Conservation (phyloP, 1,140 invertebrate species). For the Stegodyphus mimosarum region DNA sequence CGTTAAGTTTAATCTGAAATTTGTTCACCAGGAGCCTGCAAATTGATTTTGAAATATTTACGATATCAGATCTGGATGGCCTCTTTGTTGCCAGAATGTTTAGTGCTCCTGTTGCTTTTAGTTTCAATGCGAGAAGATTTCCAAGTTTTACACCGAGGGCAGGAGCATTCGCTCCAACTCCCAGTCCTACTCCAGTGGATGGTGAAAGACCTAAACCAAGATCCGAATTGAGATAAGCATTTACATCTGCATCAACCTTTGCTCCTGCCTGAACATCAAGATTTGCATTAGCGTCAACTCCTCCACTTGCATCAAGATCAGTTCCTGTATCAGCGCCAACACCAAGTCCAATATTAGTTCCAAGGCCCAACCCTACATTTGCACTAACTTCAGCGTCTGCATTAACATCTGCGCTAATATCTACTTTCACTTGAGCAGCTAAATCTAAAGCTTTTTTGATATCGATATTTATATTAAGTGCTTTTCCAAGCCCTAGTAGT, state of each 20-base stretch:
- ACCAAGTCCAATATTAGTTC: neutral
- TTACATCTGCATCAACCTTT: neutral
- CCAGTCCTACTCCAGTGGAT: neutral
- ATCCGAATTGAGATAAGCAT: neutral
- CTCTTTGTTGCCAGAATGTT: no score
- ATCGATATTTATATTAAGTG: neutral
- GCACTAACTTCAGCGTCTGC: neutral
- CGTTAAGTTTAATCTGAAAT: no score
- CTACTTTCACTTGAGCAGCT: neutral
- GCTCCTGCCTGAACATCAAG: neutral
- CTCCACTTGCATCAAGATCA: neutral
- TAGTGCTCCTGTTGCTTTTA: no score
- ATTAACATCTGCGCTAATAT: neutral
- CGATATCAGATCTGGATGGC: no score
- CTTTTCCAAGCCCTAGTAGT: neutral
- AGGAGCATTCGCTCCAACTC: neutral
- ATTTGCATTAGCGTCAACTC: neutral
- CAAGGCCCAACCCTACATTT: neutral
- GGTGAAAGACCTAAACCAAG: neutral
- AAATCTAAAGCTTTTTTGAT: neutral
- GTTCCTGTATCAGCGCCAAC: neutral
- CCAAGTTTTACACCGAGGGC: neutral
- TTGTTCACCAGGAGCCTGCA: no score
- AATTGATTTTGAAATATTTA: no score
- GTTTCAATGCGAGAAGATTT: no score